Base-by-base conservation (phyloP, 2,113 vertebrate genomes). In the Gambusia holbrooki region DNA sequence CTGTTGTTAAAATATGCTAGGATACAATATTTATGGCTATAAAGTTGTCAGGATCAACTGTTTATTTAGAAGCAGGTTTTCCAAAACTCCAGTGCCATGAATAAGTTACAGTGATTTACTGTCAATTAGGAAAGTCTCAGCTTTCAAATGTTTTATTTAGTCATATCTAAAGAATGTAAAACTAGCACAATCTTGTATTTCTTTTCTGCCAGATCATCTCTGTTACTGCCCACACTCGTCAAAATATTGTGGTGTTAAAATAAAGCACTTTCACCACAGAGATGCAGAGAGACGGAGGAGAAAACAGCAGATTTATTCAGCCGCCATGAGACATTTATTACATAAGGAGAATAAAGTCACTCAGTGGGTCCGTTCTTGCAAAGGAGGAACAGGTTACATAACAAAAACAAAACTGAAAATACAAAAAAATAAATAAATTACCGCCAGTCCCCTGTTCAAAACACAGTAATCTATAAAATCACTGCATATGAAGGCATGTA, bases 301-400 rank as follows among this genome's bases (percentile, higher is more conserved):
- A 71, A 85, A 70, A 30, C 61, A 48, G 51, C 77, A 78, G 76
- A 81, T 87, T 87, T 80, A 80, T 87, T 82, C 72, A 65, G 66
- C n/a, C 35, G 15, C 63, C 69, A 65, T 65, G 66, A 82, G 73
- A 84, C 60, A 33, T 4, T 2, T 9, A 12, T 82, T 84, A 84
- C 85, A 74, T 0, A 13, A 60, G 35, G 64, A 5, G 51, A 67
- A 84, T 25, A 74, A 67, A 84, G 72, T 75, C 27, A 1, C 29
- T 40, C 29, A 67, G 73, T 71, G 17, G 63, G 42, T 68, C 48
- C 67, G 60, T 42, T 45, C 74, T 42, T 80, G 54, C 58, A n/a
- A 71, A 71, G 42, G 35, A 78, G 25, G 54, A 71, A 62, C 35
- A 30, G 1, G 33, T 81, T 76, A 28, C 62, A 73, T 64, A 69